phyloP scores from a whole-genome alignment of 2,888 invertebrate species.

The Aphelenchoides bicaudatus region DNA sequence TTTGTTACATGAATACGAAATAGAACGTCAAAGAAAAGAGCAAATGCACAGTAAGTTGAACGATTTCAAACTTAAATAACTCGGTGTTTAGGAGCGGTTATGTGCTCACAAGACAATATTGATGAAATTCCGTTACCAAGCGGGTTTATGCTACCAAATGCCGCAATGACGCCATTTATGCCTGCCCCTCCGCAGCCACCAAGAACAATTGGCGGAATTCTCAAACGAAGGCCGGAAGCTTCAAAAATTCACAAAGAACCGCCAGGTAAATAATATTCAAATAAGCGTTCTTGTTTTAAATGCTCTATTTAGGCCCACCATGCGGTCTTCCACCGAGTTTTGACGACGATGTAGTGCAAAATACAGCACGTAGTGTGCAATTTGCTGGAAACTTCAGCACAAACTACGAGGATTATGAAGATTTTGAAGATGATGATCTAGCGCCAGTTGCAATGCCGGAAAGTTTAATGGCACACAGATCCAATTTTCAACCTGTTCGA shows the following conservation, averaged over 20 bases:
- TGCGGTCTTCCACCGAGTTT: constrained; percentile 45
- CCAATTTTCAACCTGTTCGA: constrained; percentile 15
- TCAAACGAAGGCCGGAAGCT: no score
- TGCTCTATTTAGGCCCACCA: constrained; percentile 45
- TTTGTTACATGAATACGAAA: constrained; percentile 40
- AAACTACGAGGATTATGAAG: constrained; percentile 21
- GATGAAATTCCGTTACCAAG: constrained; percentile 45
- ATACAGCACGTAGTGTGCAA: background rate
- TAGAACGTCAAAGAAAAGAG: constrained; percentile 34
- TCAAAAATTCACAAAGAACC: constrained; percentile 15
- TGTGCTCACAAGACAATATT: constrained; percentile 42
- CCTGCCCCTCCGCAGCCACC: constrained; percentile 30
- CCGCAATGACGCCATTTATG: constrained; percentile 37
- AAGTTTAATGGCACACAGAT: constrained; percentile 9
- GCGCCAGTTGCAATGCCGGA: constrained; percentile 40
- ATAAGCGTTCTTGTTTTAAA: background rate
- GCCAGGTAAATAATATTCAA: constrained; percentile 8
- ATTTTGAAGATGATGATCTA: constrained; percentile 42
- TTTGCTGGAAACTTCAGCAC: background rate
- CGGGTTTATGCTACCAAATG: constrained; percentile 29
- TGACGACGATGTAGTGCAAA: constrained; percentile 29
- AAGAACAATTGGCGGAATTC: no score
- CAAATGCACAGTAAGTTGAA: constrained; percentile 38
- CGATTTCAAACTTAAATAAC: background rate
- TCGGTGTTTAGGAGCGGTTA: constrained; percentile 36